These are phyloP conservation scores for Threskiornis aethiopicus DNA, from an alignment of 2,797 vertebrate genomes.

Conservation along the genomic window DNA sequence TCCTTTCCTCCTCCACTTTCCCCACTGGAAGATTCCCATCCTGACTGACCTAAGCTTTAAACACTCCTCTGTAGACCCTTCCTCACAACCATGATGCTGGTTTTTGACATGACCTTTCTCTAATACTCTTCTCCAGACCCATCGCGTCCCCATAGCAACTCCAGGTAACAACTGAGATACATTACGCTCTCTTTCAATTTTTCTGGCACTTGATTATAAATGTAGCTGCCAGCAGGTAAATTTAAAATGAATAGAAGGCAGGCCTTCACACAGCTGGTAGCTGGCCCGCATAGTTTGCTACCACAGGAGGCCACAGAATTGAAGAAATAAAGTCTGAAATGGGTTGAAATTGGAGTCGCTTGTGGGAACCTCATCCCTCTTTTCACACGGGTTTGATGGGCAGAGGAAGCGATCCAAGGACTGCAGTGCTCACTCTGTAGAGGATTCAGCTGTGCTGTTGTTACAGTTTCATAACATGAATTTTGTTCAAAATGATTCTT, in stretches of 20 bases:
- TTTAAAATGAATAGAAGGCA: background rate
- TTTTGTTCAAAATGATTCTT: background rate
- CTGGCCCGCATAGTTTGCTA: background rate
- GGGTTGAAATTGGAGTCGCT: background rate
- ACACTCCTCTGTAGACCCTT: background rate
- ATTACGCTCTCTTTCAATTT: background rate
- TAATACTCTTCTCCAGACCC: background rate
- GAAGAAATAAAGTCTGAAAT: slow-evolving; percentile 1
- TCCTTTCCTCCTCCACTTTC: background rate
- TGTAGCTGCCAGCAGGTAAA: slow-evolving; percentile 44
- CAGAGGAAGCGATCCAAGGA: background rate
- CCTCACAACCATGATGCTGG: background rate
- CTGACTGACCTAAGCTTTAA: background rate
- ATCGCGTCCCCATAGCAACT: background rate
- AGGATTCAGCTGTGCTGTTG: background rate
- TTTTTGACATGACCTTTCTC: background rate
- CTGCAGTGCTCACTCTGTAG: background rate
- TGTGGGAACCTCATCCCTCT: background rate
- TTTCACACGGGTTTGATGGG: background rate
- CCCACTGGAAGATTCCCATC: background rate
- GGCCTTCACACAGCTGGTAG: slow-evolving; percentile 1
- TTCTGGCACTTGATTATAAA: background rate
- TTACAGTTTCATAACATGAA: background rate
- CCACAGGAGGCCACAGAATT: background rate
- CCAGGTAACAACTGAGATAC: background rate